A percentile compares a stretch with the other conserved stretches of the same genome.
phyloP scores from a whole-genome alignment of 2,797 vertebrate genomes.

The Botia kubotai region DNA sequence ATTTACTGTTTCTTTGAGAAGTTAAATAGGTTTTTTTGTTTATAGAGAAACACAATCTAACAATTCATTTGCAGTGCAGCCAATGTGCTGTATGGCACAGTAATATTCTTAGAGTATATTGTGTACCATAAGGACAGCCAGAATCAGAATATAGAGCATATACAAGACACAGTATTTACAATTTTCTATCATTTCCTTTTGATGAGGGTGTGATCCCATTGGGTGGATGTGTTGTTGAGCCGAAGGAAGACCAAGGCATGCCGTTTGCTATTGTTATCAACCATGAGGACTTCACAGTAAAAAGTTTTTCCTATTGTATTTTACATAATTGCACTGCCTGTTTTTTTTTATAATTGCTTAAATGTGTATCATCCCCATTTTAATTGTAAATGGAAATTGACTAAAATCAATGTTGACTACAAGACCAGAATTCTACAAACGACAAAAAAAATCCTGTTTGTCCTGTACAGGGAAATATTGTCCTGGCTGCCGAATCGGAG shows the following conservation, averaged over 20 bases:
- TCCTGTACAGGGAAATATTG: constrained; percentile 85
- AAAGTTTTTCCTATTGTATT: constrained; percentile 51
- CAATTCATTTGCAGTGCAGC: too few species aligned
- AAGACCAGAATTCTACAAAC: not conserved
- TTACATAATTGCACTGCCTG: not conserved
- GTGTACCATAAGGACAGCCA: not conserved
- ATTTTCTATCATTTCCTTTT: constrained; percentile 19
- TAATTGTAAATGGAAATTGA: not conserved
- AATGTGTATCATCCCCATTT: not conserved
- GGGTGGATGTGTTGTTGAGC: constrained; percentile 89
- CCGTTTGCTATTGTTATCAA: constrained; percentile 91
- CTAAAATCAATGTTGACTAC: not conserved
- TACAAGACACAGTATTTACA: not conserved
- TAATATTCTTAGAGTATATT: not conserved
- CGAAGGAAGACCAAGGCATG: constrained; percentile 90
- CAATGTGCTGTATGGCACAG: too few species aligned
- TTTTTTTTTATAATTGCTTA: not conserved
- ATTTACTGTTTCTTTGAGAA: too few species aligned
- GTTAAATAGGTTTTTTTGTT: too few species aligned
- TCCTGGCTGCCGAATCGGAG: constrained; percentile 91
- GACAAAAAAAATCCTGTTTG: not conserved
- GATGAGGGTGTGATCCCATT: constrained; percentile 92
- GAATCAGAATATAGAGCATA: not conserved
- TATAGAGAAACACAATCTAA: too few species aligned
- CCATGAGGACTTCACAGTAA: constrained; percentile 93